Percentiles rank a stretch among this genome's conserved stretches.
phyloP scores from a whole-genome alignment of 1,140 invertebrate species.

The Drosophila sproati region DNA sequence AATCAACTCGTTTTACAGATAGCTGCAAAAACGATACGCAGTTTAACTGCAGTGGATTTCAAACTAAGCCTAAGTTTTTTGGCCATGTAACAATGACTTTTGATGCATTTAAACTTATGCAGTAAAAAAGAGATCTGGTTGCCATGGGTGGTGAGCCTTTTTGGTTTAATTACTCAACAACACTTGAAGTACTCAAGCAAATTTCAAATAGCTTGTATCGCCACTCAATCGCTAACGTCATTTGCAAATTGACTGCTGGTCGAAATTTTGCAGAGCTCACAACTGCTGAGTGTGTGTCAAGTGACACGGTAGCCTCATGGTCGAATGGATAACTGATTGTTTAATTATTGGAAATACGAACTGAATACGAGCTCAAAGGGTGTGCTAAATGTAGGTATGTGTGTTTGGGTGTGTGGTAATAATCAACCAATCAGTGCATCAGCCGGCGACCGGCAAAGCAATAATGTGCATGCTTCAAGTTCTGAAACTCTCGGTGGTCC shows the following conservation, averaged over 20 bases:
- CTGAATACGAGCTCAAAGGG: conserved; percentile 56
- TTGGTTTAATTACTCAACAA: not conserved
- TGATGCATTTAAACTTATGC: no score
- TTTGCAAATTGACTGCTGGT: conserved; percentile 25
- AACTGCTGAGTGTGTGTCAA: conserved; percentile 23
- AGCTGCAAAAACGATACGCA: not conserved
- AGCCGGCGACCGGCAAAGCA: conserved; percentile 52
- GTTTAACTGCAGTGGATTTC: conserved; percentile 11
- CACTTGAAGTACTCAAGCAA: not conserved
- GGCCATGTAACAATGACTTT: no score
- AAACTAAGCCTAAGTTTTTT: not conserved
- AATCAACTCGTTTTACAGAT: conserved; percentile 1
- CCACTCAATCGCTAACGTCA: conserved; percentile 1
- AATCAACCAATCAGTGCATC: conserved; percentile 71
- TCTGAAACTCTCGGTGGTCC: conserved; percentile 23
- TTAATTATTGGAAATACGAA: conserved; percentile 79
- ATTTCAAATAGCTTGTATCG: not conserved
- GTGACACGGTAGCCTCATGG: conserved; percentile 34
- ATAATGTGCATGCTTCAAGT: conserved; percentile 71
- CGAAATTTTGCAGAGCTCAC: conserved; percentile 16
- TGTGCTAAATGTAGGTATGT: not conserved
- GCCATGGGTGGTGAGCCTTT: not conserved
- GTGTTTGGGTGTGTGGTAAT: conserved; percentile 23
- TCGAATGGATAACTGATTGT: conserved; percentile 59
- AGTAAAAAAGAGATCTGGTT: no score